phyloP scores from a whole-genome alignment of 2,113 vertebrate species.

The Sinocyclocheilus grahami region DNA sequence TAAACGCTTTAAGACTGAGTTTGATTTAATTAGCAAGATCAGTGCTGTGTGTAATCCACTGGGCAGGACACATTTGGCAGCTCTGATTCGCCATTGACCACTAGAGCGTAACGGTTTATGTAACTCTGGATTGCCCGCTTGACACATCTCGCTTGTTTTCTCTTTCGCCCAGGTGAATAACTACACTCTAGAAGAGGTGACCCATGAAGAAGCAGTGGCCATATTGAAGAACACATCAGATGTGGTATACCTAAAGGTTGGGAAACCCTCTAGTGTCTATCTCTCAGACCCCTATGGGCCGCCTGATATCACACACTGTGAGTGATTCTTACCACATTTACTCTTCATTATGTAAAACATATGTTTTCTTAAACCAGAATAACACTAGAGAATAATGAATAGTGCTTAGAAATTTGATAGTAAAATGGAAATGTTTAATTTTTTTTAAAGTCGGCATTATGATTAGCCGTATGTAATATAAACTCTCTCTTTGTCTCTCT shows the following conservation, averaged over 20 bases:
- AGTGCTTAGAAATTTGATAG: not conserved
- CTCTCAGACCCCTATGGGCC: constrained; percentile 95
- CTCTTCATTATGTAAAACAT: constrained; percentile 68
- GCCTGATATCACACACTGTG: constrained; percentile 95
- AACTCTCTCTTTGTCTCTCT: not conserved
- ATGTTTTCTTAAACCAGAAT: not conserved
- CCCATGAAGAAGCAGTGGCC: constrained; percentile 95
- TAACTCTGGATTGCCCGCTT: constrained; percentile 15
- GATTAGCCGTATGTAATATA: not conserved
- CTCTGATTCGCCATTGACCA: constrained; percentile 41
- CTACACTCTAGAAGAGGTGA: constrained; percentile 96
- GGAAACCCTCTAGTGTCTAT: constrained; percentile 93
- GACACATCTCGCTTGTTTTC: constrained; percentile 8
- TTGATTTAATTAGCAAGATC: constrained; percentile 50
- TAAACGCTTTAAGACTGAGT: constrained; percentile 47
- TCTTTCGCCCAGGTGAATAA: constrained; percentile 86
- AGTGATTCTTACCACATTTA: constrained; percentile 69
- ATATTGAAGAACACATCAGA: constrained; percentile 97
- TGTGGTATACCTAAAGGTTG: constrained; percentile 94
- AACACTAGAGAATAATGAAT: not conserved
- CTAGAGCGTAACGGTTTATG: constrained; percentile 31
- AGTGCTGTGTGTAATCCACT: constrained; percentile 45
- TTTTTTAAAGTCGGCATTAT: not conserved
- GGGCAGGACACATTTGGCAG: constrained; percentile 44
- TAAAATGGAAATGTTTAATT: not conserved